Conservation (phyloP, 2,888 invertebrate genomes). For the Standfussiana lucernea region DNA sequence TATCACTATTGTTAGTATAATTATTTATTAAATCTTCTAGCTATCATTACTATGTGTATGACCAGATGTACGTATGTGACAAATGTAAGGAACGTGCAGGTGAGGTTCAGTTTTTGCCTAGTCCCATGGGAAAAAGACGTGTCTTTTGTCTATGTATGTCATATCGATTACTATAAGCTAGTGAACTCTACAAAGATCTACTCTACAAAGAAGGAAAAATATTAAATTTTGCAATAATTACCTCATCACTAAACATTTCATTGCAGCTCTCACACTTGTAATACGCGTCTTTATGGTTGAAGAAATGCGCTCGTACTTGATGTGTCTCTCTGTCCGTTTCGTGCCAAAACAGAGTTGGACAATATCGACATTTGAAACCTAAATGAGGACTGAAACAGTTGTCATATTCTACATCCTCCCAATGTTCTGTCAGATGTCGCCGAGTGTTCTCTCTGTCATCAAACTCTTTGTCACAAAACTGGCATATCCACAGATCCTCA, state of each 20-base stretch:
- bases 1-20: not conserved
- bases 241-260: constrained; percentile 87
- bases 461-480: constrained; percentile 89
- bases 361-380: constrained; percentile 88
- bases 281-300: constrained; percentile 80
- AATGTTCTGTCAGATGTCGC: constrained; percentile 82
- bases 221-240: constrained; percentile 59
- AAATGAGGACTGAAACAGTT: constrained; percentile 88
- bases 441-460: constrained; percentile 80
- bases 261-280: constrained; percentile 85
- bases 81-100: not conserved
- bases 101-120: not conserved
- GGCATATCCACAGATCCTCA: constrained; percentile 87
- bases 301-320: constrained; percentile 82
- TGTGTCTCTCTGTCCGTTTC: constrained; percentile 87
- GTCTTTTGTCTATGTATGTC: not conserved
- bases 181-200: not conserved
- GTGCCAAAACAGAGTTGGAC: constrained; percentile 88
- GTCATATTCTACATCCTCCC: constrained; percentile 80
- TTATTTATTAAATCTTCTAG: not conserved
- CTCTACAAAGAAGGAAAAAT: not conserved
- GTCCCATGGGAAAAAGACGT: not conserved
- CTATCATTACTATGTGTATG: not conserved
- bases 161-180: not conserved
- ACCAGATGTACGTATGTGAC: not conserved